These are phyloP conservation scores for Sceloporus tristichus DNA, from an alignment of 2,113 vertebrate genomes.

Conservation along the genomic window DNA sequence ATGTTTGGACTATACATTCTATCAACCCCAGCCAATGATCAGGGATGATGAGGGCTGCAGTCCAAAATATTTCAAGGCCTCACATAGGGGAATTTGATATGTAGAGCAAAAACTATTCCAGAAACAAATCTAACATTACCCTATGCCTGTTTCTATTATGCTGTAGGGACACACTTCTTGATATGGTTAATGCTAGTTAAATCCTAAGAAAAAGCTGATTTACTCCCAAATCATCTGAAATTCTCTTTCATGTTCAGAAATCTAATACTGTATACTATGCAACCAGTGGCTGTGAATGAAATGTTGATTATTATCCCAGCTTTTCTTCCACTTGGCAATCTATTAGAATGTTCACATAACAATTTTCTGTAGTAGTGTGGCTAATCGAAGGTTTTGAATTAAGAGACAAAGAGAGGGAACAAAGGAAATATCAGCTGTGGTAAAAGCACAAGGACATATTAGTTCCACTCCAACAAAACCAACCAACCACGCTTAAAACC, in stretches of 20 bases:
- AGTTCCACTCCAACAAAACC: constrained; percentile 30
- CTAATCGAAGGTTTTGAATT: not conserved
- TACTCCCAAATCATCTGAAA: not conserved
- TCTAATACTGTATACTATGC: not conserved
- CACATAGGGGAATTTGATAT: not conserved
- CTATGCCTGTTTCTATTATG: not conserved
- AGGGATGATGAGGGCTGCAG: not conserved
- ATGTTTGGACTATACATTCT: not conserved
- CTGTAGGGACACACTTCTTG: not conserved
- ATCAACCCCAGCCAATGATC: not conserved
- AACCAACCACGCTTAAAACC: not conserved
- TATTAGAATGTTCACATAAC: not conserved
- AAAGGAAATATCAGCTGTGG: constrained; percentile 31
- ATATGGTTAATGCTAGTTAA: not conserved
- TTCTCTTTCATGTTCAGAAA: not conserved
- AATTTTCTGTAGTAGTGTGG: not conserved
- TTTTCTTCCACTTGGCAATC: not conserved
- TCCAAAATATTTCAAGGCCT: not conserved
- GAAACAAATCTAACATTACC: not conserved
- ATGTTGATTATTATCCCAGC: not conserved
- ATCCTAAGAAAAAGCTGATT: not conserved
- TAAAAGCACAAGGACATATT: constrained; percentile 25
- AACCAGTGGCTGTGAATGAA: constrained; percentile 11
- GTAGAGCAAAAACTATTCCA: not conserved
- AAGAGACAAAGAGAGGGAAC: constrained; percentile 6